Percentiles rank a stretch among this genome's conserved stretches.
These are phyloP conservation scores for Mesodorylaimus sp. DNA, from an alignment of 2,888 invertebrate genomes.

Conservation along the genomic window DNA sequence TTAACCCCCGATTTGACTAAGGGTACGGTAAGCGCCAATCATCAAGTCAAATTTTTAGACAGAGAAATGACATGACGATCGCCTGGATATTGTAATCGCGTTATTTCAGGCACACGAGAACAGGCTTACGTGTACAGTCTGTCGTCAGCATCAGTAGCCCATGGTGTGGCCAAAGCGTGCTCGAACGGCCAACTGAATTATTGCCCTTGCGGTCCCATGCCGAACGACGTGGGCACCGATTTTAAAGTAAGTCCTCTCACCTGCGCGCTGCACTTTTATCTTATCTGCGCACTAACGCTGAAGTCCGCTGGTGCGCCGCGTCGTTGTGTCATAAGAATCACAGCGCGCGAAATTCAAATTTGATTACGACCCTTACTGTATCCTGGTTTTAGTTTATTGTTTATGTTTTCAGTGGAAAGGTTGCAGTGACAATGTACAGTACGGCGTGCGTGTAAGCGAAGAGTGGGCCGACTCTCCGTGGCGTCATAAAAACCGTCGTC, in stretches of 20 bases:
- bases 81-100: background rate
- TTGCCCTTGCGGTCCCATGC: constrained; percentile 58
- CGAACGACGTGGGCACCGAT: constrained; percentile 40
- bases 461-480: constrained; percentile 45
- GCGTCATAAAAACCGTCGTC: constrained; percentile 12
- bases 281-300: background rate
- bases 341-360: background rate
- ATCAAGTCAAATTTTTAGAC: background rate
- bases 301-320: too few species aligned
- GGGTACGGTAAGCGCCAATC: constrained; percentile 38
- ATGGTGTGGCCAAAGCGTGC: constrained; percentile 57
- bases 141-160: constrained; percentile 56
- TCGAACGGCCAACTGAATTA: constrained; percentile 52
- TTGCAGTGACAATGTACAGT: constrained; percentile 58
- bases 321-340: background rate
- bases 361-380: background rate
- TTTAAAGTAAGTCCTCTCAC: background rate
- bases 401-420: constrained; percentile 54
- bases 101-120: constrained; percentile 52
- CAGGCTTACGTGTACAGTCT: constrained; percentile 68
- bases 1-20: constrained; percentile 55
- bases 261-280: background rate
- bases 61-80: background rate
- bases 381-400: background rate
- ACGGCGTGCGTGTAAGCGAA: constrained; percentile 51